Evolutionary conservation across 2,888 invertebrate species (phyloP), one percentile per base, ranked within the genome.

Genomic region (Pherbina coryleti): DNA sequence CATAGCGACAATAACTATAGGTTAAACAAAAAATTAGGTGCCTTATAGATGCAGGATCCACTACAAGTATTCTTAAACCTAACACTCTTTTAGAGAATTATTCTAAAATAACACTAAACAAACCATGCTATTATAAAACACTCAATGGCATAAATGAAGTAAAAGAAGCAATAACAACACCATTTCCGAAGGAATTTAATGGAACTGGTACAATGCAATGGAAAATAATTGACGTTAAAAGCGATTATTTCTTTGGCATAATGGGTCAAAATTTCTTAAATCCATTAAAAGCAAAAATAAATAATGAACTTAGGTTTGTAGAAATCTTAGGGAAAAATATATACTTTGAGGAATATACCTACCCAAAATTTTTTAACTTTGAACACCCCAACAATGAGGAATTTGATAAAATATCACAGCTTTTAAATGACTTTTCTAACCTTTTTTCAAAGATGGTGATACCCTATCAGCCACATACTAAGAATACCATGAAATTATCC

Each of bases 401-500:
- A n/a, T n/a, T n/a, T n/a, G n/a, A n/a, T n/a, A n/a, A n/a, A n/a
- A n/a, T n/a, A n/a, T n/a, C n/a, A 31, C 31, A 31, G 31, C 31
- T 31, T 31, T 31, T 31, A 31, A 31, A 31, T 31, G 3, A 31
- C 31, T 31, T 31, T 31, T 31, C 31, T 31, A 5, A 31, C 31
- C 31, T 31, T 31, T 31, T 31, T 31, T 31, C 31, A 31, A 34
- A 66, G 66, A 34, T 25, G 66, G 31, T n/a, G 11, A 66, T 31
- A 37, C 22, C 22, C 51, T 79, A 31, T 77, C n/a, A n/a, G n/a
- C n/a, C n/a, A n/a, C n/a, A n/a, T n/a, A n/a, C n/a, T n/a, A n/a
- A n/a, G n/a, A n/a, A 57, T 74, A 79, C 60, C 79, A 79, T 49
- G 60, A 60, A 62, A 77, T 79, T 31, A 31, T 31, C 31, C 3